Evolutionary conservation across 2,113 vertebrate genomes (phyloP).

Genomic region (Eulemur macaco): DNA sequence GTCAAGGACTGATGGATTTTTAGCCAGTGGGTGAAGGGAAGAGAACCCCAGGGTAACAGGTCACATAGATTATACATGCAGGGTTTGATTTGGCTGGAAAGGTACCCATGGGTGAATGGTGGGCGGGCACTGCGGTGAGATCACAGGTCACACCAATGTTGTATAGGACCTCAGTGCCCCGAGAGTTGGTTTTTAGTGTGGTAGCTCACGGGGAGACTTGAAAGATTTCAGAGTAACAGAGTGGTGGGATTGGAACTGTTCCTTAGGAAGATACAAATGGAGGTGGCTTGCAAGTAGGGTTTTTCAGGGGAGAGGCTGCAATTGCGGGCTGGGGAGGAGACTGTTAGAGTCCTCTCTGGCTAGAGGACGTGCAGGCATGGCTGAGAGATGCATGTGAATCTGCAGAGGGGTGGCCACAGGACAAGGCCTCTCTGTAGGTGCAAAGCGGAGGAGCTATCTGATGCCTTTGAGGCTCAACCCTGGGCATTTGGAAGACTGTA

Average conservation of each 20-base stretch:
- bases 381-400: background rate
- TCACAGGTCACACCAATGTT: background rate
- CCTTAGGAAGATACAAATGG: background rate
- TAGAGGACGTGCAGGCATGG: background rate
- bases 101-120: background rate
- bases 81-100: background rate
- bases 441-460: background rate
- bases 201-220: background rate
- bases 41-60: background rate
- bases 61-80: background rate
- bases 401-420: background rate
- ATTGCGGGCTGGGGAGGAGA: background rate
- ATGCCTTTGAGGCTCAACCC: background rate
- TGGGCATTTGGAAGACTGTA: background rate
- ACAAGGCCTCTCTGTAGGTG: background rate
- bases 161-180: background rate
- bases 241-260: background rate
- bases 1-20: background rate
- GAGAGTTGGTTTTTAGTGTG: background rate
- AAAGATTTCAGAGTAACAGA: background rate
- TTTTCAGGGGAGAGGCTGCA: background rate
- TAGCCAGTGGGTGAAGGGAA: background rate
- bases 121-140: background rate
- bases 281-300: background rate
- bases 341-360: background rate